These are phyloP conservation scores for Vicugna pacos DNA, from an alignment of 2,113 vertebrate genomes.

Conservation along the genomic window DNA sequence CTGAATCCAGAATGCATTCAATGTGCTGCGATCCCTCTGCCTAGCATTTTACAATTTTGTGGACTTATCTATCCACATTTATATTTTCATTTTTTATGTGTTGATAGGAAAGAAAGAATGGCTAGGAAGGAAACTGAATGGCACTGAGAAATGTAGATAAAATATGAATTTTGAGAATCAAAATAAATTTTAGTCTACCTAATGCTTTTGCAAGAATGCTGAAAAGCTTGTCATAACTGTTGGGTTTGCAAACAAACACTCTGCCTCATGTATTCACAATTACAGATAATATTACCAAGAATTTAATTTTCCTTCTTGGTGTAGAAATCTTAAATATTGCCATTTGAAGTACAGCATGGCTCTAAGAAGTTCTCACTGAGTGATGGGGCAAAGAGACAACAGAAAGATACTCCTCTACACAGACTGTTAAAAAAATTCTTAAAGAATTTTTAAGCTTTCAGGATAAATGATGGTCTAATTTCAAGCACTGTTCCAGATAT, in stretches of 20 bases:
- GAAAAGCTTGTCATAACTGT: background rate
- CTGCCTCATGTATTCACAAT: background rate
- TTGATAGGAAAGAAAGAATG: background rate
- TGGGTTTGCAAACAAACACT: background rate
- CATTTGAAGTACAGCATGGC: background rate
- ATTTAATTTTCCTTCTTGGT: background rate
- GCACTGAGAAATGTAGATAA: background rate
- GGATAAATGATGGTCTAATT: conserved; percentile 58
- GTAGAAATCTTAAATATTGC: background rate
- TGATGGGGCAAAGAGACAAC: background rate
- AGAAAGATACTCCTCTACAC: background rate
- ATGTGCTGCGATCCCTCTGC: background rate
- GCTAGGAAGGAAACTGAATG: background rate
- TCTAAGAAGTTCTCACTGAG: background rate
- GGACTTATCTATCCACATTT: background rate
- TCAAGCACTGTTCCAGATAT: background rate
- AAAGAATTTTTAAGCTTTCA: background rate
- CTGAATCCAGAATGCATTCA: background rate
- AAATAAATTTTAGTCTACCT: background rate
- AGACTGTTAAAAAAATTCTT: background rate
- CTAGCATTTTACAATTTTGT: background rate
- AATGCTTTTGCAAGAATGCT: conserved; percentile 8
- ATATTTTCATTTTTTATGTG: background rate
- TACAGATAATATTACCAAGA: background rate
- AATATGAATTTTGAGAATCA: background rate